These are phyloP conservation scores for Oncopeltus fasciatus DNA, from an alignment of 1,140 invertebrate genomes.

Conservation along the genomic window DNA sequence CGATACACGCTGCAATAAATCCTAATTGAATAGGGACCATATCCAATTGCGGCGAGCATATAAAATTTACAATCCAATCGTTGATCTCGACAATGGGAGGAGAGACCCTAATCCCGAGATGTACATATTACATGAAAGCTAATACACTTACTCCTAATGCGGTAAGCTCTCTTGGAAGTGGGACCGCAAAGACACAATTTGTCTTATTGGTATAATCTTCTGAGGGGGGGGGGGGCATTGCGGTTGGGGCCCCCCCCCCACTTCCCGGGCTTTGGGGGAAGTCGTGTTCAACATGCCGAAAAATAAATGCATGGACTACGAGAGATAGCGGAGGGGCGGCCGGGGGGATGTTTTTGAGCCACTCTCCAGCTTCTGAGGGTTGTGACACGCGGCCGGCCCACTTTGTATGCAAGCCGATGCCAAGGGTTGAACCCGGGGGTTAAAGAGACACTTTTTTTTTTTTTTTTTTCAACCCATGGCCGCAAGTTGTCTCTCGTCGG, in stretches of 20 bases:
- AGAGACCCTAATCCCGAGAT: background rate
- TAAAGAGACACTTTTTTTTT: background rate
- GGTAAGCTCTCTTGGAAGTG: background rate
- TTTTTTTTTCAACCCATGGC: too few species aligned
- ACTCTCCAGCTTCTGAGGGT: background rate
- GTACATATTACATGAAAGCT: conserved; percentile 3
- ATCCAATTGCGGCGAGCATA: background rate
- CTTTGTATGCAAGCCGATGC: conserved; percentile 1
- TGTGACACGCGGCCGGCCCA: background rate
- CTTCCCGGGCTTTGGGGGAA: background rate
- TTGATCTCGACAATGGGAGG: background rate
- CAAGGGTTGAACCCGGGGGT: background rate
- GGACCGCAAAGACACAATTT: background rate
- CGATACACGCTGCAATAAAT: too few species aligned
- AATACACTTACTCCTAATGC: conserved; percentile 1
- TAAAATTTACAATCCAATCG: background rate
- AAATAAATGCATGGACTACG: conserved; percentile 5
- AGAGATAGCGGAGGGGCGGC: background rate
- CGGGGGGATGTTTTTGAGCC: background rate
- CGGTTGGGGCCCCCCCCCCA: too few species aligned
- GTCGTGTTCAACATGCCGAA: background rate
- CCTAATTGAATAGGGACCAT: background rate
- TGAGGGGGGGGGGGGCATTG: background rate
- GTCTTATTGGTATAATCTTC: conserved; percentile 7
- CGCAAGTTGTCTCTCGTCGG: too few species aligned